phyloP scores from a whole-genome alignment of 1,140 invertebrate genomes.

The Babylonia areolata region DNA sequence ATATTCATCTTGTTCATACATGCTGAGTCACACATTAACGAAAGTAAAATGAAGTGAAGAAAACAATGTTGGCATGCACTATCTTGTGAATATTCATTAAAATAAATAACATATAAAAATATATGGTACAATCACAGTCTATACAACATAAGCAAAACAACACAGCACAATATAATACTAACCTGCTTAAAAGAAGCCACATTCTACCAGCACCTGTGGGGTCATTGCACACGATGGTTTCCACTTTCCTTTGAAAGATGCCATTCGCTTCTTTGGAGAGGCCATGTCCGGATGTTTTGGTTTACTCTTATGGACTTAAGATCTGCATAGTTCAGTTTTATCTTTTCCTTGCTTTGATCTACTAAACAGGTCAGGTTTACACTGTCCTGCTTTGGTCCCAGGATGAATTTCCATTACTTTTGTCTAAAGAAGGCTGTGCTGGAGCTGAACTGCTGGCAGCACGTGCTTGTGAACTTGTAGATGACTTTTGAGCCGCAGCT shows the following conservation, averaged over 20 bases:
- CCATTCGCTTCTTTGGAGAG: background rate
- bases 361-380: no score
- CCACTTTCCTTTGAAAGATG: slow-evolving; percentile 22
- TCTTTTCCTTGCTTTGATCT: slow-evolving; percentile 9
- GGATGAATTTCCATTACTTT: background rate
- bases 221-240: slow-evolving; percentile 14
- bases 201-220: slow-evolving; percentile 31
- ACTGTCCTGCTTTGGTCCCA: background rate
- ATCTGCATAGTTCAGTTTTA: slow-evolving; percentile 15
- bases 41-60: no score
- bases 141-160: background rate
- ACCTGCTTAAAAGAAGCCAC: slow-evolving; percentile 44
- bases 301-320: slow-evolving; percentile 18
- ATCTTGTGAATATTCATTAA: no score
- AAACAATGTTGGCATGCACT: no score
- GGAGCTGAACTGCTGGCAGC: background rate
- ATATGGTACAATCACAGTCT: no score
- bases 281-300: slow-evolving; percentile 35
- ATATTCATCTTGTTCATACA: no score
- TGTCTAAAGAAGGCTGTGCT: background rate
- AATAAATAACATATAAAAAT: no score
- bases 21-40: no score
- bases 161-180: background rate
- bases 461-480: background rate
- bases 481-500: background rate